Evolutionary conservation across 2,113 vertebrate genomes (phyloP).

Genomic region (Arvicanthis niloticus): DNA sequence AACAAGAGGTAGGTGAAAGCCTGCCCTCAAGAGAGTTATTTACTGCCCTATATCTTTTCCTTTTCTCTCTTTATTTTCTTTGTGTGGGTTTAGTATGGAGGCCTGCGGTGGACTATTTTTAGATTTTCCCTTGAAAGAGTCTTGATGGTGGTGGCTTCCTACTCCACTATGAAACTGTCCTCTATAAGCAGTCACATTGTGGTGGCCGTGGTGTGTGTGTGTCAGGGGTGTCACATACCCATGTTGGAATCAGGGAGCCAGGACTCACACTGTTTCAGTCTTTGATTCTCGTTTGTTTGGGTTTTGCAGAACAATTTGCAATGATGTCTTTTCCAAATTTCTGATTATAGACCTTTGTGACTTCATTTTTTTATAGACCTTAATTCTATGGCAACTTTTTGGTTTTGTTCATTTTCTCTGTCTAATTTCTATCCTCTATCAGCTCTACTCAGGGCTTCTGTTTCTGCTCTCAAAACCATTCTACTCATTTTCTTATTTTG

Average conservation of each 20-base stretch:
- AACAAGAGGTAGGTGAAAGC: not conserved
- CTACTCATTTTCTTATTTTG: not conserved
- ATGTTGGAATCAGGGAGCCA: not conserved
- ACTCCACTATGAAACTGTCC: not conserved
- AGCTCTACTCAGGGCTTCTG: not conserved
- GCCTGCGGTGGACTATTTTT: not conserved
- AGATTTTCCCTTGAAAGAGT: not conserved
- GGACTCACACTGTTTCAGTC: not conserved
- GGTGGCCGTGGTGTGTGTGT: not conserved
- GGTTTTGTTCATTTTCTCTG: constrained; percentile 33
- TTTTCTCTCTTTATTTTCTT: not conserved
- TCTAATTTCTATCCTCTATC: constrained; percentile 12
- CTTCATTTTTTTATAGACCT: not conserved
- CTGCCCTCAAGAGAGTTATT: not conserved
- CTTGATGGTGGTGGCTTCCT: not conserved
- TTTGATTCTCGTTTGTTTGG: not conserved
- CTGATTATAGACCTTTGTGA: not conserved
- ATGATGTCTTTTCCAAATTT: not conserved
- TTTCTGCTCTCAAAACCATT: not conserved
- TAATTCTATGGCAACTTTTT: not conserved
- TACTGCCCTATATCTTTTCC: not conserved
- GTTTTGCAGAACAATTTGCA: not conserved
- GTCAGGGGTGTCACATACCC: not conserved
- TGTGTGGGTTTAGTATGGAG: not conserved
- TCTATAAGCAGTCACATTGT: not conserved